These are phyloP conservation scores for Hetaerina americana DNA, from an alignment of 1,140 invertebrate genomes.

Conservation along the genomic window DNA sequence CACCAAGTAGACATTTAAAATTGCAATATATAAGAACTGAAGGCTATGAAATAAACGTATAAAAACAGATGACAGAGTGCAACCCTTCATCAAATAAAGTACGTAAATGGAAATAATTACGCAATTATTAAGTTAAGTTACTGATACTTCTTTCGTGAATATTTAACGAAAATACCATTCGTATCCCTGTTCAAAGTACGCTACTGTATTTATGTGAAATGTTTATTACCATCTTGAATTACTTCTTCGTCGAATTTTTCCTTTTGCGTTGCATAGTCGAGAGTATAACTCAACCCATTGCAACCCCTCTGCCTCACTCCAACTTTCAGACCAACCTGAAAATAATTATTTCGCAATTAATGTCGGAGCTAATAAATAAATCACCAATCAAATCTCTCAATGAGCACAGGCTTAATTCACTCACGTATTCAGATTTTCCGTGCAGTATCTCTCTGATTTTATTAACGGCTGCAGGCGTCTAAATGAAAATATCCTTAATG, in stretches of 20 bases:
- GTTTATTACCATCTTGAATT: constrained; percentile 85
- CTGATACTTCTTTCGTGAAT: no score
- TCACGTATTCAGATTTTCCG: constrained; percentile 55
- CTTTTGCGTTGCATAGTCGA: constrained; percentile 88
- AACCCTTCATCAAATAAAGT: no score
- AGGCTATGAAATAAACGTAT: no score
- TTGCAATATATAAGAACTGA: no score
- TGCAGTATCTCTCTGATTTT: constrained; percentile 67
- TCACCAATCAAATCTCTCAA: constrained; percentile 5
- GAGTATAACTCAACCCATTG: constrained; percentile 93
- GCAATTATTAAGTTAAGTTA: no score
- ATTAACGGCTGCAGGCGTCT: constrained; percentile 68
- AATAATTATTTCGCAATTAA: constrained; percentile 9
- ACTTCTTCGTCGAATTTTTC: constrained; percentile 96
- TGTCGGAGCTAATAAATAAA: background rate
- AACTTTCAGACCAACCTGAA: constrained; percentile 79
- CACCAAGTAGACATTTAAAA: no score
- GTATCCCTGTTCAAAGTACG: no score
- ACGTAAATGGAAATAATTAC: no score
- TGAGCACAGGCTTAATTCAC: constrained; percentile 27
- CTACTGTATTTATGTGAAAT: no score
- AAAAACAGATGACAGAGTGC: no score
- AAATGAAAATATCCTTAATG: no score
- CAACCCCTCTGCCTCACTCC: constrained; percentile 94
- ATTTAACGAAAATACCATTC: no score